These are phyloP conservation scores for Cephus rjabovi DNA, from an alignment of 2,888 invertebrate genomes.

Conservation along the genomic window DNA sequence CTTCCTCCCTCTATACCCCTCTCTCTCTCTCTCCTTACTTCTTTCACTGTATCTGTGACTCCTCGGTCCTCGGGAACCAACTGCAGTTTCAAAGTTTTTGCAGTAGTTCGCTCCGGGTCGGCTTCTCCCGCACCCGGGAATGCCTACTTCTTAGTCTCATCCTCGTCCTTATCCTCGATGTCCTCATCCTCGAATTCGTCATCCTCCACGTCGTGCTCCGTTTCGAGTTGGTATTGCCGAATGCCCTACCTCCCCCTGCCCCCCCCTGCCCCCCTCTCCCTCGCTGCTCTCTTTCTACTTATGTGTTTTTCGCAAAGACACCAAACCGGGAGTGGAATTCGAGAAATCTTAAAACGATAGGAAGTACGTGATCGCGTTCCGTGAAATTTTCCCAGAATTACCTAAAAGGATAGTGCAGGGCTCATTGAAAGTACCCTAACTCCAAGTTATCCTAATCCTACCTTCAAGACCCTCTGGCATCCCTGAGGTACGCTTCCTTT, in stretches of 20 bases:
- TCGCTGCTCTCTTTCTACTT: conserved; percentile 12
- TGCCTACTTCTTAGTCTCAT: conserved; percentile 16
- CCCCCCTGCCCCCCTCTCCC: conserved; percentile 10
- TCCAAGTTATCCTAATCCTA: background rate
- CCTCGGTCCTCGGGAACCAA: conserved; percentile 38
- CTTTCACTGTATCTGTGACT: conserved; percentile 16
- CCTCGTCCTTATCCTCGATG: background rate
- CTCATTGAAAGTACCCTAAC: background rate
- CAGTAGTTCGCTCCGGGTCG: conserved; percentile 26
- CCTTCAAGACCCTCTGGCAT: background rate
- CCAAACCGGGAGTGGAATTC: background rate
- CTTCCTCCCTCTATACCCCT: conserved; percentile 16
- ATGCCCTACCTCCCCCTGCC: background rate
- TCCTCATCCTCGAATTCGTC: background rate
- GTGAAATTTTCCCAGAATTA: background rate
- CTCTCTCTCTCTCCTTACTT: conserved; percentile 26
- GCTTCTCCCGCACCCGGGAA: conserved; percentile 35
- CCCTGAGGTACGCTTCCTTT: background rate
- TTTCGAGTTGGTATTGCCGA: background rate
- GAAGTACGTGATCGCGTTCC: background rate
- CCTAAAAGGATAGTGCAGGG: background rate
- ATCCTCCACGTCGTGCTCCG: background rate
- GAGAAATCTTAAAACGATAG: background rate
- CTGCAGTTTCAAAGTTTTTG: conserved; percentile 52
- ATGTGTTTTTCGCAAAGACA: background rate